A percentile compares a stretch with the other conserved stretches of the same genome.
These are phyloP conservation scores for Salticus scenicus DNA, from an alignment of 2,888 invertebrate species.

Conservation along the genomic window DNA sequence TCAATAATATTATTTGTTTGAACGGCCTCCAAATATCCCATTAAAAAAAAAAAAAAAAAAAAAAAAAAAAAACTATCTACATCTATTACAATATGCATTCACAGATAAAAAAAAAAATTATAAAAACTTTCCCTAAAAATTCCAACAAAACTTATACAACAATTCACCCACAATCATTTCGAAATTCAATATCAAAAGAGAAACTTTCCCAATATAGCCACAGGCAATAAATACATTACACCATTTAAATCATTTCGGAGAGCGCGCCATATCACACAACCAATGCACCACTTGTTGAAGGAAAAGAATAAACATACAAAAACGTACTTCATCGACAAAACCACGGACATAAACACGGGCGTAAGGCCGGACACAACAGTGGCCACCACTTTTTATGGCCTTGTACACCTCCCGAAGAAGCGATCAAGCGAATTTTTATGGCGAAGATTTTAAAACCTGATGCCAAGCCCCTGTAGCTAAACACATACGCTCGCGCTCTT, in stretches of 20 bases:
- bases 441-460: slow-evolving; percentile 39
- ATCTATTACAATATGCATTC: too few relatives aligned
- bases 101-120: too few relatives aligned
- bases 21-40: too few relatives aligned
- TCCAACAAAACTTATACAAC: too few relatives aligned
- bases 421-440: slow-evolving; percentile 54
- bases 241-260: not conserved
- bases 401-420: slow-evolving; percentile 27
- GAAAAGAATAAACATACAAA: not conserved
- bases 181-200: too few relatives aligned
- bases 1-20: too few relatives aligned
- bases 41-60: too few relatives aligned
- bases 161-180: too few relatives aligned
- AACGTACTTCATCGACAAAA: not conserved
- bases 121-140: too few relatives aligned
- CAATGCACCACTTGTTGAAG: slow-evolving; percentile 8
- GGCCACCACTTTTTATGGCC: slow-evolving; percentile 42
- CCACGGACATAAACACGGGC: not conserved
- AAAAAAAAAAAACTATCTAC: too few relatives aligned
- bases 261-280: too few relatives aligned
- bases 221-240: too few relatives aligned
- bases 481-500: slow-evolving; percentile 23
- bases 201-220: not conserved
- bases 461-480: slow-evolving; percentile 21
- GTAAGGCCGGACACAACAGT: not conserved